Percentiles rank a stretch among this genome's conserved stretches.
These are phyloP conservation scores for Margaritifera margaritifera DNA, from an alignment of 2,888 invertebrate species.

Conservation along the genomic window DNA sequence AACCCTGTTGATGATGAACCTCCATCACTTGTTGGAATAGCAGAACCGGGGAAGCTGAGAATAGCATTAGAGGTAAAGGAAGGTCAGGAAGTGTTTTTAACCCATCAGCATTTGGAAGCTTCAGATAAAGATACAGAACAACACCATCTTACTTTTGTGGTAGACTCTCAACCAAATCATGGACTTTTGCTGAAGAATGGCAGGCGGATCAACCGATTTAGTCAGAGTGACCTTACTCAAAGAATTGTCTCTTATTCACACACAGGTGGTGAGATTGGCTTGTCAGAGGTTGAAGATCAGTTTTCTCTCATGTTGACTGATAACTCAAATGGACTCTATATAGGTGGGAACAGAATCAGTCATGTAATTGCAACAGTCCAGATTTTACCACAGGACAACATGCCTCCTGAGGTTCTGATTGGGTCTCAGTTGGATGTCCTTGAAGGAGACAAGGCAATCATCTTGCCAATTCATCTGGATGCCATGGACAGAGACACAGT, in stretches of 20 bases:
- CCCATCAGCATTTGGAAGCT: conserved; percentile 54
- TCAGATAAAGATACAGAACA: conserved; percentile 66
- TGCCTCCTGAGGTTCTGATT: conserved; percentile 61
- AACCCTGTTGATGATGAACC: conserved; percentile 66
- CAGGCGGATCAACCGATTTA: conserved; percentile 57
- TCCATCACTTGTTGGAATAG: conserved; percentile 50
- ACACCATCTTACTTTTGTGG: conserved; percentile 56
- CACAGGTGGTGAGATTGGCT: conserved; percentile 67
- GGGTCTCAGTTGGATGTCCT: conserved; percentile 55
- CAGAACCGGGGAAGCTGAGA: conserved; percentile 48
- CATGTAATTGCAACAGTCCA: conserved; percentile 59
- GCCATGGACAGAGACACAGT: conserved; percentile 67
- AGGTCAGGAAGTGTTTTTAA: conserved; percentile 50
- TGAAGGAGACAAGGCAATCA: conserved; percentile 64
- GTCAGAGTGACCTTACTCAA: conserved; percentile 63
- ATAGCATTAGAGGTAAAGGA: conserved; percentile 61
- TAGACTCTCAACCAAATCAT: conserved; percentile 57
- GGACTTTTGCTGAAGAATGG: conserved; percentile 59
- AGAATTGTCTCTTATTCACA: conserved; percentile 64
- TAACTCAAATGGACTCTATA: conserved; percentile 53
- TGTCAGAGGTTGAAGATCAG: conserved; percentile 49
- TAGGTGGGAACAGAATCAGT: conserved; percentile 57
- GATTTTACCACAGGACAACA: conserved; percentile 68
- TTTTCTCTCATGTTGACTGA: conserved; percentile 66
- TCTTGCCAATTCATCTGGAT: conserved; percentile 60